Evolutionary conservation across 1,140 invertebrate species (phyloP).

Genomic region (Sitodiplosis mosellana): DNA sequence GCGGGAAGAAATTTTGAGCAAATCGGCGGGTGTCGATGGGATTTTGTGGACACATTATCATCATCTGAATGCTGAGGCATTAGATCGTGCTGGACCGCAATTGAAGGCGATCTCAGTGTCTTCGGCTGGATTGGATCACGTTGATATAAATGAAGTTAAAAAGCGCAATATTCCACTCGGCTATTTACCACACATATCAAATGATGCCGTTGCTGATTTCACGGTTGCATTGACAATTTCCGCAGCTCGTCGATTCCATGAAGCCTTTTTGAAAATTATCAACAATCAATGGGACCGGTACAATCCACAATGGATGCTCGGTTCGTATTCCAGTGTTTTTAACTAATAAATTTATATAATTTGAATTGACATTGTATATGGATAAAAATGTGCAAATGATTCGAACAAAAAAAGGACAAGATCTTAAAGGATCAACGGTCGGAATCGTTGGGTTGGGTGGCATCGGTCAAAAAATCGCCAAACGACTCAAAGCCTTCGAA

Average conservation of each 20-base stretch:
- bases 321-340: conserved; percentile 13
- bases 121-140: conserved; percentile 73
- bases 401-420: conserved; percentile 24
- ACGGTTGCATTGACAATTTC: conserved; percentile 55
- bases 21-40: conserved; percentile 41
- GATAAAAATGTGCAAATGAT: too few species aligned
- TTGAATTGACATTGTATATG: too few species aligned
- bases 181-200: conserved; percentile 63
- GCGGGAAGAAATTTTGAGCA: conserved; percentile 34
- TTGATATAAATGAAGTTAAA: conserved; percentile 45
- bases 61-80: conserved; percentile 45
- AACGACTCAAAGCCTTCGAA: conserved; percentile 47
- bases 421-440: conserved; percentile 49
- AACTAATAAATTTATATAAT: too few species aligned
- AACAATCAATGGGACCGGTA: conserved; percentile 44
- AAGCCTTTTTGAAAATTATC: conserved; percentile 44
- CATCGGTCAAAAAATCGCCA: conserved; percentile 52
- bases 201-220: conserved; percentile 66
- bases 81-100: conserved; percentile 43
- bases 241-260: conserved; percentile 52
- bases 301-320: conserved; percentile 43
- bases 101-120: conserved; percentile 75
- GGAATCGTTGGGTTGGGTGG: conserved; percentile 66
- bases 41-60: conserved; percentile 53
- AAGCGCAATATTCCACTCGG: conserved; percentile 45